Conservation (phyloP, 2,797 vertebrate genomes). For the Rhabdophis nuchalis region DNA sequence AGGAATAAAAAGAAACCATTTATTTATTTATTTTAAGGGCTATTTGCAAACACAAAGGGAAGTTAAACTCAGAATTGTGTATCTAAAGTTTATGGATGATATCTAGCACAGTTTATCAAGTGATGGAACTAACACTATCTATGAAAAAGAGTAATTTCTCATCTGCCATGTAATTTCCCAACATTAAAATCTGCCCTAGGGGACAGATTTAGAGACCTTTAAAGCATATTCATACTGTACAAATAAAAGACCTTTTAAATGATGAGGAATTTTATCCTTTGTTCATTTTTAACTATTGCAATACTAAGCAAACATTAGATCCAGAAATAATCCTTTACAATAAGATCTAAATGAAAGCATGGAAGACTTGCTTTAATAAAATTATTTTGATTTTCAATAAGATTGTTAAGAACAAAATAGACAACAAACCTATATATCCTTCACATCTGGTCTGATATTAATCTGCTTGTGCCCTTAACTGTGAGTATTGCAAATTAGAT, state of each 20-base stretch:
- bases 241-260: neutral
- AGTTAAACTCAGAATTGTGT: neutral
- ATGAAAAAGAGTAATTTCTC: neutral
- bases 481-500: slow-evolving; percentile 41
- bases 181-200: neutral
- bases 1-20: neutral
- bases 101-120: neutral
- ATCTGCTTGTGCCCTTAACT: slow-evolving; percentile 30
- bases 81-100: neutral
- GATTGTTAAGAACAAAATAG: slow-evolving; percentile 17
- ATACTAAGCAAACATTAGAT: neutral
- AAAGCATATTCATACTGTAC: neutral
- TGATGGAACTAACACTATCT: neutral
- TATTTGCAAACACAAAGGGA: slow-evolving; percentile 19
- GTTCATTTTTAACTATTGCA: neutral
- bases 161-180: neutral
- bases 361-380: slow-evolving; percentile 18
- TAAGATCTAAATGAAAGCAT: slow-evolving; percentile 13
- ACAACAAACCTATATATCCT: neutral
- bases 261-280: neutral
- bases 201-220: neutral
- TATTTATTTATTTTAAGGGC: neutral
- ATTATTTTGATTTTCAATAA: neutral
- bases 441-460: slow-evolving; percentile 18
- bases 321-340: slow-evolving; percentile 8